Evolutionary conservation across 2,888 invertebrate species (phyloP).

Genomic region (Clanis bilineata): DNA sequence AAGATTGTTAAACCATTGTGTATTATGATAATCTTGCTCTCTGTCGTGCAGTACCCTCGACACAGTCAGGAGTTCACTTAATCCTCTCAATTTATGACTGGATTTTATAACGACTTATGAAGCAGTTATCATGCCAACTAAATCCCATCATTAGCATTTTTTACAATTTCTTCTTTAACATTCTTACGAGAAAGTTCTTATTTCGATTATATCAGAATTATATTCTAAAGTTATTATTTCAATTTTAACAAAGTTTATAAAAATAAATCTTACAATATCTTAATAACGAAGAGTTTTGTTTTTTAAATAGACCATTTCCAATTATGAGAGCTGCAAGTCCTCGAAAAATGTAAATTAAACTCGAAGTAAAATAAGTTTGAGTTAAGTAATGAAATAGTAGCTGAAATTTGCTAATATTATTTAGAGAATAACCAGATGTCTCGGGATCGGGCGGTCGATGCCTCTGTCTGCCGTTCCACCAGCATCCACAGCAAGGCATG

Average conservation of each 20-base stretch:
- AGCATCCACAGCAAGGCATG: constrained; percentile 78
- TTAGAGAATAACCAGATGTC: constrained; percentile 56
- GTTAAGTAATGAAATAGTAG: background rate
- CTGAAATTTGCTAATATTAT: constrained; percentile 18
- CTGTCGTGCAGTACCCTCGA: background rate
- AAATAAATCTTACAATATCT: too few species aligned
- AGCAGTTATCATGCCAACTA: background rate
- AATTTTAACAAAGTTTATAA: too few species aligned
- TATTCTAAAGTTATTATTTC: too few species aligned
- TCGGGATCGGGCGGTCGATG: constrained; percentile 71
- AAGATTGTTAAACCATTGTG: background rate
- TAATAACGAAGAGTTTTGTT: too few species aligned
- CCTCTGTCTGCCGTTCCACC: constrained; percentile 77
- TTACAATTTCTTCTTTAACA: background rate
- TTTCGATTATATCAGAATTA: too few species aligned
- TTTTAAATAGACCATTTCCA: too few species aligned
- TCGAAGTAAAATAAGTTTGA: background rate
- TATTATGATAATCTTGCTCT: background rate
- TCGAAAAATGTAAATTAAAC: background rate
- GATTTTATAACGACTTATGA: background rate
- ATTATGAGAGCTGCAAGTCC: background rate
- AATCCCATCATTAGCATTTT: background rate
- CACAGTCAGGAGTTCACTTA: background rate
- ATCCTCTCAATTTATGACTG: background rate
- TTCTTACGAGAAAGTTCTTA: background rate